Conservation (phyloP, 2,888 invertebrate genomes). For the Electrophaes corylata region DNA sequence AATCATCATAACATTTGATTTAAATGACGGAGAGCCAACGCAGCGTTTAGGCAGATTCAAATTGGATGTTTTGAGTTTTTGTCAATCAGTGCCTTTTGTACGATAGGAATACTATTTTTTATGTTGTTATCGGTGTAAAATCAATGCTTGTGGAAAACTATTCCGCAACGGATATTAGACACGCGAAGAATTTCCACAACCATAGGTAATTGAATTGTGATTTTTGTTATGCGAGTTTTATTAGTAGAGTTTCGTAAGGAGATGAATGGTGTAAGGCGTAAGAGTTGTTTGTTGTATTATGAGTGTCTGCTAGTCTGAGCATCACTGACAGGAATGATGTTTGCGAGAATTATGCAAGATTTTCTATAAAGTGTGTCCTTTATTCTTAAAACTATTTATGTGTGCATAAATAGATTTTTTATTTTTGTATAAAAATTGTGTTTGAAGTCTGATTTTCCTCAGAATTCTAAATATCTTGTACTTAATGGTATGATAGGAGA, state of each 20-base stretch:
- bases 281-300: conserved; percentile 42
- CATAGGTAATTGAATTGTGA: conserved; percentile 29
- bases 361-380: conserved; percentile 65
- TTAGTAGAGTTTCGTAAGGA: conserved; percentile 32
- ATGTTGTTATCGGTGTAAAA: conserved; percentile 35
- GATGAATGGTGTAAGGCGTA: conserved; percentile 35
- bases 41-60: conserved; percentile 9
- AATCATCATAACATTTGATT: conserved; percentile 17
- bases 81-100: conserved; percentile 61
- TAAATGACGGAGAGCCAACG: conserved; percentile 13
- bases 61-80: conserved; percentile 33
- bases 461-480: conserved; percentile 57
- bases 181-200: conserved; percentile 23
- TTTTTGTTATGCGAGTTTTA: conserved; percentile 18
- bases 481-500: conserved; percentile 81
- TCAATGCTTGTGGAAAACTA: conserved; percentile 29
- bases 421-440: conserved; percentile 41
- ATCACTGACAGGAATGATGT: conserved; percentile 82
- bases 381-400: conserved; percentile 43
- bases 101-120: conserved; percentile 43
- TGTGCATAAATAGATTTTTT: conserved; percentile 39
- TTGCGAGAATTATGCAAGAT: conserved; percentile 83
- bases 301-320: conserved; percentile 83
- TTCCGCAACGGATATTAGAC: conserved; percentile 29
- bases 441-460: conserved; percentile 52